Conservation (phyloP, 2,888 invertebrate genomes). For the Pollenia angustigena region DNA sequence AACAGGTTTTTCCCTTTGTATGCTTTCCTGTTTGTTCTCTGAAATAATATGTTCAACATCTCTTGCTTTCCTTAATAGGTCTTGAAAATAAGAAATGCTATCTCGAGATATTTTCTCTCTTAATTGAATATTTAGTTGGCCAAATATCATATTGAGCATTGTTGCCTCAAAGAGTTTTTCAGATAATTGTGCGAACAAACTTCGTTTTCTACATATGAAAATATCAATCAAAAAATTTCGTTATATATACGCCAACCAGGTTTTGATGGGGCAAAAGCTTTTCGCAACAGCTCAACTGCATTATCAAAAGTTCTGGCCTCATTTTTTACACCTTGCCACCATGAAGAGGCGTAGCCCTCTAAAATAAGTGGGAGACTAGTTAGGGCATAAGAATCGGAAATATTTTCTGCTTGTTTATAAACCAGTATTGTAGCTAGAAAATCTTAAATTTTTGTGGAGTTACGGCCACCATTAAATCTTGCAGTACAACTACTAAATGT, state of each 20-base stretch:
- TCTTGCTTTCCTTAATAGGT: constrained; percentile 12
- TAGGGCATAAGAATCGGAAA: too few relatives aligned
- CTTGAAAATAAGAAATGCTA: neutral
- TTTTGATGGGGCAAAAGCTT: neutral
- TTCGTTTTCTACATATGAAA: constrained; percentile 52
- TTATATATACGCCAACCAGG: constrained; percentile 48
- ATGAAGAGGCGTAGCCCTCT: constrained; percentile 56
- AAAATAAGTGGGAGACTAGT: too few relatives aligned
- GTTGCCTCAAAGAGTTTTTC: constrained; percentile 47
- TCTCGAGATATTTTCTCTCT: constrained; percentile 26
- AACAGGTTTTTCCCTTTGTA: neutral
- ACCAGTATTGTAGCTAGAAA: constrained; percentile 48
- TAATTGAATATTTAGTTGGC: too few relatives aligned
- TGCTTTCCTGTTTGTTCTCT: constrained; percentile 36
- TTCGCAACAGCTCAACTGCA: neutral
- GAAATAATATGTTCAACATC: neutral
- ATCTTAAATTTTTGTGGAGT: constrained; percentile 15
- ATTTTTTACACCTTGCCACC: constrained; percentile 61
- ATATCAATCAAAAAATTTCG: constrained; percentile 46
- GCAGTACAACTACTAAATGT: constrained; percentile 16
- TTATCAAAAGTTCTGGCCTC: constrained; percentile 38
- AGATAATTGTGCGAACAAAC: constrained; percentile 32
- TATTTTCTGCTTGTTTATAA: constrained; percentile 45
- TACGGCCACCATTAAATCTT: constrained; percentile 38
- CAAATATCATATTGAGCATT: constrained; percentile 27